These are phyloP conservation scores for Thalassophryne amazonica DNA, from an alignment of 2,797 vertebrate species.

Conservation along the genomic window DNA sequence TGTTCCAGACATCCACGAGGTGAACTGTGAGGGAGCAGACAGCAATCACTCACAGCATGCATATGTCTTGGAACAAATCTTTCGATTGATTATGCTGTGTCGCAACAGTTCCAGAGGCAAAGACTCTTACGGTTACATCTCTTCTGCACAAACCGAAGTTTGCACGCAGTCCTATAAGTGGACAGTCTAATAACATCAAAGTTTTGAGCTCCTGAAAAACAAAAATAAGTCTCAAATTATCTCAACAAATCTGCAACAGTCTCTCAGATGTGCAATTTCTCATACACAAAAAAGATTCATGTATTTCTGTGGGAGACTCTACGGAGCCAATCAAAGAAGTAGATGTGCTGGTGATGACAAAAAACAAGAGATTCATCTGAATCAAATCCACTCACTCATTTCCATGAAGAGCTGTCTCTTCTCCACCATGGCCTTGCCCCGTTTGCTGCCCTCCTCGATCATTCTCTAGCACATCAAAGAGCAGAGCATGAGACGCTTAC, in stretches of 20 bases:
- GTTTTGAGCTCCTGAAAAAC: constrained; percentile 88
- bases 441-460: constrained; percentile 98
- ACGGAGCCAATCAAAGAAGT: constrained; percentile 12
- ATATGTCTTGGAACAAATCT: not conserved
- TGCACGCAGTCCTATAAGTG: constrained; percentile 96
- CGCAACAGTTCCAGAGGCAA: not conserved
- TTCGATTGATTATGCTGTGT: not conserved
- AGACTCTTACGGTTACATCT: constrained; percentile 92
- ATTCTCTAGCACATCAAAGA: constrained; percentile 81
- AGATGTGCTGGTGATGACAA: constrained; percentile 4
- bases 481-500: constrained; percentile 11
- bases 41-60: constrained; percentile 7
- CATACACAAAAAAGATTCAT: not conserved
- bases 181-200: constrained; percentile 96
- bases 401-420: constrained; percentile 99
- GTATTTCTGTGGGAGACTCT: constrained; percentile 25
- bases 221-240: not conserved
- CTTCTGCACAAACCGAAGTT: constrained; percentile 95
- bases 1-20: constrained; percentile 98
- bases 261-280: not conserved
- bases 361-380: constrained; percentile 34
- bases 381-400: constrained; percentile 89
- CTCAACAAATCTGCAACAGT: not conserved
- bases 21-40: constrained; percentile 78
- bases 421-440: constrained; percentile 93